These are phyloP conservation scores for Netelia virgata DNA, from an alignment of 2,888 invertebrate genomes.

Conservation along the genomic window DNA sequence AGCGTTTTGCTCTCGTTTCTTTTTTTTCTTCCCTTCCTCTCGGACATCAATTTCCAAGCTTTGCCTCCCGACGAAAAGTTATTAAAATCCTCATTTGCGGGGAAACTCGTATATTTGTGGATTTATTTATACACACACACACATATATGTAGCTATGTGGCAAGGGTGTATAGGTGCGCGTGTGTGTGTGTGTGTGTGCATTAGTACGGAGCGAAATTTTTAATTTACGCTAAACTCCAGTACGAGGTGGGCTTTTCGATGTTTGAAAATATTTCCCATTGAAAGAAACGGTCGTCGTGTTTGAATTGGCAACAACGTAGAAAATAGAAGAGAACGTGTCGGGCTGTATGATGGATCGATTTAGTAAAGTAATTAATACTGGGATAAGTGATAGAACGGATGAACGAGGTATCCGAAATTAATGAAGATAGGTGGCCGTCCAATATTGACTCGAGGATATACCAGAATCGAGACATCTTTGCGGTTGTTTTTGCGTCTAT, in stretches of 20 bases:
- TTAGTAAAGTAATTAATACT: not conserved
- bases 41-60: constrained; percentile 19
- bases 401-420: not conserved
- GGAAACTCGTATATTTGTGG: not conserved
- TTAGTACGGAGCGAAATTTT: no score
- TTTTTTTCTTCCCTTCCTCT: not conserved
- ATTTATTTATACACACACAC: no score
- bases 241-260: no score
- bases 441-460: constrained; percentile 15
- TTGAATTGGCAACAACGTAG: no score
- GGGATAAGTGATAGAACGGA: not conserved
- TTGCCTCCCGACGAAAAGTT: constrained; percentile 44
- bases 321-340: no score
- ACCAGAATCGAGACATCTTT: not conserved
- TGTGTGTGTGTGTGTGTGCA: no score
- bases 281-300: no score
- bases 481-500: not conserved
- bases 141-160: no score
- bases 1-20: constrained; percentile 5
- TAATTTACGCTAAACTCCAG: no score
- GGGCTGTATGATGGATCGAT: no score
- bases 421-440: constrained; percentile 1
- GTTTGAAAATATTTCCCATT: no score
- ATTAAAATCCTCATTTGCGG: constrained; percentile 66
- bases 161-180: no score